Percentiles rank a stretch among this genome's conserved stretches.
phyloP scores from a whole-genome alignment of 2,888 invertebrate genomes.

The Hymenopus coronatus region DNA sequence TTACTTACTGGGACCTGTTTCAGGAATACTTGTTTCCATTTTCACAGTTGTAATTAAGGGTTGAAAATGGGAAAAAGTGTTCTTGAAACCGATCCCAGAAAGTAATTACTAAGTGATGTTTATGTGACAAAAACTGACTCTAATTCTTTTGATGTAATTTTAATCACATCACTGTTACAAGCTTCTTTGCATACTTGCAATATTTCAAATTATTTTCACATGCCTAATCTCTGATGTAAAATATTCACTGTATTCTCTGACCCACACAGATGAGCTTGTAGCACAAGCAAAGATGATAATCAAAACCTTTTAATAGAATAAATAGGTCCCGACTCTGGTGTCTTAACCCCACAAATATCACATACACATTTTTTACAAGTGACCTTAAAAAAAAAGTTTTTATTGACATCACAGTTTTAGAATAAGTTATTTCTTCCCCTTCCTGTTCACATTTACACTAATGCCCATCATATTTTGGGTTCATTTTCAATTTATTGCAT shows the following conservation, averaged over 20 bases:
- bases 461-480: background rate
- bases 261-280: background rate
- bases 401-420: background rate
- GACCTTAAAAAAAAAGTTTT: background rate
- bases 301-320: background rate
- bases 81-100: too few species aligned
- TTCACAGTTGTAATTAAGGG: too few species aligned
- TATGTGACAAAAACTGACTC: too few species aligned
- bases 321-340: background rate
- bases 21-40: too few species aligned
- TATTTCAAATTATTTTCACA: too few species aligned
- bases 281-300: background rate
- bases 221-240: background rate
- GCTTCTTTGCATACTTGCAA: too few species aligned
- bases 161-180: too few species aligned
- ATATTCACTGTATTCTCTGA: too few species aligned
- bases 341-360: background rate
- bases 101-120: too few species aligned
- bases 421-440: background rate
- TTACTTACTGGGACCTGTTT: too few species aligned
- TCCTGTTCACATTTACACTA: background rate
- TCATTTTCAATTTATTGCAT: background rate
- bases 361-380: background rate
- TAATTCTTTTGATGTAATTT: too few species aligned
- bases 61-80: too few species aligned